A percentile compares a stretch with the other conserved stretches of the same genome.
Conservation (phyloP, 1,140 invertebrate species). For the Cryptotermes secundus region DNA sequence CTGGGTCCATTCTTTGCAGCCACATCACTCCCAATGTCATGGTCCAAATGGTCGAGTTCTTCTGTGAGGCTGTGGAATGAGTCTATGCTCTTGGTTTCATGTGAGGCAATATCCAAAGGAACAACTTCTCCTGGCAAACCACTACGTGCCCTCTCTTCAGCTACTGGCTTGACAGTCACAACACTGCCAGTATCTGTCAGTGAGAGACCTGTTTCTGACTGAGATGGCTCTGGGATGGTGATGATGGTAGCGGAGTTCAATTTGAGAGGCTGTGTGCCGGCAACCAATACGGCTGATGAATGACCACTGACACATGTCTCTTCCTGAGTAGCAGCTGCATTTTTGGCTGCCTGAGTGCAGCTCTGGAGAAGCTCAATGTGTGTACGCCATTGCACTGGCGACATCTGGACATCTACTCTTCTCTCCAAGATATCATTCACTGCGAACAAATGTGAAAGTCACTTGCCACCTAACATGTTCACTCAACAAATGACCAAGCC, state of each 20-base stretch:
- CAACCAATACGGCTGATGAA: conserved; percentile 4
- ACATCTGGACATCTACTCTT: conserved; percentile 31
- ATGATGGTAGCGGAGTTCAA: neutral
- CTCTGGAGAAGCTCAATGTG: conserved; percentile 48
- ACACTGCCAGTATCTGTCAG: too few species aligned
- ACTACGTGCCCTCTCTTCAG: too few species aligned
- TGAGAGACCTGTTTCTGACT: too few species aligned
- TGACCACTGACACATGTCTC: conserved; percentile 26
- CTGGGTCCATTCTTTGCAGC: neutral
- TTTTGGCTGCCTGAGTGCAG: conserved; percentile 45
- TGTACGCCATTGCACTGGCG: conserved; percentile 45
- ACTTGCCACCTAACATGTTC: too few species aligned
- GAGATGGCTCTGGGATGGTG: neutral
- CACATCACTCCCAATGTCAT: neutral
- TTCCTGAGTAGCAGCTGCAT: conserved; percentile 29
- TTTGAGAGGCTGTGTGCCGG: neutral
- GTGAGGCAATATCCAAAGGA: neutral
- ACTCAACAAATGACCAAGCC: too few species aligned
- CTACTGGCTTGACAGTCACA: too few species aligned
- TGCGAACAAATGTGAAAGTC: neutral
- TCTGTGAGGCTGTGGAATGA: neutral
- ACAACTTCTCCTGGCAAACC: neutral
- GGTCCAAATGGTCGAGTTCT: neutral
- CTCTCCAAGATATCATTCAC: neutral
- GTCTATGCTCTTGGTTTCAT: neutral